Conservation (phyloP, 1,140 invertebrate species). For the Drosophila suzukii region DNA sequence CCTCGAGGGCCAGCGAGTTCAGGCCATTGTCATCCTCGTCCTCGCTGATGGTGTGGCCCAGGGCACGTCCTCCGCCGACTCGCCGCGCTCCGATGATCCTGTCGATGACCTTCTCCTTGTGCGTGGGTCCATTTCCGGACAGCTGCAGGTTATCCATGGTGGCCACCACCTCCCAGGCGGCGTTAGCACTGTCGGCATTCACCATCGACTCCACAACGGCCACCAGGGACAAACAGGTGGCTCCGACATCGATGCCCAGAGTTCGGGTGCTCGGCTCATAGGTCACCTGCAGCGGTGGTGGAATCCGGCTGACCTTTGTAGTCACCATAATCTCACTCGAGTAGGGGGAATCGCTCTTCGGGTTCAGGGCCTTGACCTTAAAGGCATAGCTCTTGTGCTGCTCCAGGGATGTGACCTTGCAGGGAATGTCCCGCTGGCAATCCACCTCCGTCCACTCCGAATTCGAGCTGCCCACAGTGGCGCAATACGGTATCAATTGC, state of each 20-base stretch:
- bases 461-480: slow-evolving; percentile 86
- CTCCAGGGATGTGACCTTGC: slow-evolving; percentile 92
- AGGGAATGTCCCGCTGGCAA: slow-evolving; percentile 93
- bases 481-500: slow-evolving; percentile 87
- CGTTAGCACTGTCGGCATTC: slow-evolving; percentile 85
- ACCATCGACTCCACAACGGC: slow-evolving; percentile 89
- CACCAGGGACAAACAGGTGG: slow-evolving; percentile 90
- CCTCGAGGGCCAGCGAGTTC: slow-evolving; percentile 85
- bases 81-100: slow-evolving; percentile 84
- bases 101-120: slow-evolving; percentile 88
- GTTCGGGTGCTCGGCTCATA: slow-evolving; percentile 91
- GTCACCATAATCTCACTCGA: slow-evolving; percentile 91
- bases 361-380: slow-evolving; percentile 94
- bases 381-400: slow-evolving; percentile 93
- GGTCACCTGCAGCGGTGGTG: slow-evolving; percentile 91
- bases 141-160: slow-evolving; percentile 88
- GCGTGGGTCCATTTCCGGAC: slow-evolving; percentile 88
- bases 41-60: slow-evolving; percentile 84
- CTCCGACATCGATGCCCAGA: slow-evolving; percentile 90
- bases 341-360: slow-evolving; percentile 92
- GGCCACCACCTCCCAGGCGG: slow-evolving; percentile 90
- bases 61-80: slow-evolving; percentile 84
- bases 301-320: slow-evolving; percentile 93
- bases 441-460: slow-evolving; percentile 92
- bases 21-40: slow-evolving; percentile 84